phyloP scores from a whole-genome alignment of 2,888 invertebrate genomes.

The Apeira syringaria region DNA sequence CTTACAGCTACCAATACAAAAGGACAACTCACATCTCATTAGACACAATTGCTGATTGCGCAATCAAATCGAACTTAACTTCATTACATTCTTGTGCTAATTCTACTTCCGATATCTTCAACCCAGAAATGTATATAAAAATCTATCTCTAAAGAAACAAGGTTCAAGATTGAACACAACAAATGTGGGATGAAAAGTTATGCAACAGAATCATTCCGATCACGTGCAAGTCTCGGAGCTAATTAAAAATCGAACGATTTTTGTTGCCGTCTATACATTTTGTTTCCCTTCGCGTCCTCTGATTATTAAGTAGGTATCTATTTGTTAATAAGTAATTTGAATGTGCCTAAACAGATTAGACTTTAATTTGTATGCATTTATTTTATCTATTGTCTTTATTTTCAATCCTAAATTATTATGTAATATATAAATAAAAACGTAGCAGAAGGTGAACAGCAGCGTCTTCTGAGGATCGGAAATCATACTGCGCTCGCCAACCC shows the following conservation, averaged over 20 bases:
- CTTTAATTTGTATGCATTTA: no score
- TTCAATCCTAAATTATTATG: no score
- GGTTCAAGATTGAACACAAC: slow-evolving; percentile 4
- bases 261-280: slow-evolving; percentile 69
- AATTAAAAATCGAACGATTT: slow-evolving; percentile 82
- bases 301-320: slow-evolving; percentile 12
- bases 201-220: slow-evolving; percentile 66
- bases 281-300: slow-evolving; percentile 19
- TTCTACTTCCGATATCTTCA: slow-evolving; percentile 35
- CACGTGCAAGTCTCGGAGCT: slow-evolving; percentile 67
- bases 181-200: slow-evolving; percentile 47
- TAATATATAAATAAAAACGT: no score
- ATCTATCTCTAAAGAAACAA: slow-evolving; percentile 1
- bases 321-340: slow-evolving; percentile 19
- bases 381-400: no score
- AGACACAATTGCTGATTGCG: slow-evolving; percentile 68
- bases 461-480: no score
- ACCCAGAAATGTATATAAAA: neutral
- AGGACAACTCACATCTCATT: slow-evolving; percentile 56
- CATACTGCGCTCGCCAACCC: no score
- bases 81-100: slow-evolving; percentile 62
- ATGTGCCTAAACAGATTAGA: no score
- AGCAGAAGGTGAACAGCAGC: no score
- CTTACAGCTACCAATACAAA: slow-evolving; percentile 29
- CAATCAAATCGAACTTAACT: slow-evolving; percentile 71